Base-by-base conservation (phyloP, 2,113 vertebrate genomes). In the Opisthocomus hoazin region DNA sequence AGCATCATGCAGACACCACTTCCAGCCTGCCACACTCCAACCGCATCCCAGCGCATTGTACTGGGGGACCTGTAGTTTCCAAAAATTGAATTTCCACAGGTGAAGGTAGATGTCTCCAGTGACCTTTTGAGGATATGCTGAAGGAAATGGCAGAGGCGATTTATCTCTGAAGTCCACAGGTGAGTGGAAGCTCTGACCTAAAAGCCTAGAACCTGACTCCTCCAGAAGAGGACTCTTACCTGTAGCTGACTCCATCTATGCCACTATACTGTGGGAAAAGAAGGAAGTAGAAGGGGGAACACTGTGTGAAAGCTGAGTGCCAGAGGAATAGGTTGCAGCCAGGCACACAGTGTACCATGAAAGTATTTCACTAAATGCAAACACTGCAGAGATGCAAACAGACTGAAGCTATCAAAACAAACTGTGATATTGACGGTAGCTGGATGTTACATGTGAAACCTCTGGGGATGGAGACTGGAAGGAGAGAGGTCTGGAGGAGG, bases 291-390 rank as follows among this genome's bases (percentile, higher is more conserved):
- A 51, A 65, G 14, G 11, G 8, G 10, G 1, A 11, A 63, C 9
- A 10, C 3, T 36, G 17, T 16, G 10, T 71, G 70, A 63, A 87
- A 75, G 15, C 10, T 20, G 39, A 68, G 53, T 37, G 32, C 37
- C 64, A 66, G 56, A 66, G 74, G 20, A 70, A 70, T 17, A 32
- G 23, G 58, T 3, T 84, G 37, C 56, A 66, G 50, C 26, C 34
- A 57, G 46, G 10, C 13, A 63, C 13, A 26, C 0, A 1, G 30
- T 30, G 6, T 6, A 12, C 1, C 1, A 36, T 41, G 3, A 14
- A 75, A 58, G 2, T 66, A 60, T 71, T 87, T 63, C 29, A 37
- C 51, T 84, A 46, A 71, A 50, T 54, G 43, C 27, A 70, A 56
- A 5, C 21, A 5, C 5, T 48, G 26, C 13, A 75, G 56, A 66